Evolutionary conservation across 2,888 invertebrate species (phyloP).

Genomic region (Ischnura elegans): DNA sequence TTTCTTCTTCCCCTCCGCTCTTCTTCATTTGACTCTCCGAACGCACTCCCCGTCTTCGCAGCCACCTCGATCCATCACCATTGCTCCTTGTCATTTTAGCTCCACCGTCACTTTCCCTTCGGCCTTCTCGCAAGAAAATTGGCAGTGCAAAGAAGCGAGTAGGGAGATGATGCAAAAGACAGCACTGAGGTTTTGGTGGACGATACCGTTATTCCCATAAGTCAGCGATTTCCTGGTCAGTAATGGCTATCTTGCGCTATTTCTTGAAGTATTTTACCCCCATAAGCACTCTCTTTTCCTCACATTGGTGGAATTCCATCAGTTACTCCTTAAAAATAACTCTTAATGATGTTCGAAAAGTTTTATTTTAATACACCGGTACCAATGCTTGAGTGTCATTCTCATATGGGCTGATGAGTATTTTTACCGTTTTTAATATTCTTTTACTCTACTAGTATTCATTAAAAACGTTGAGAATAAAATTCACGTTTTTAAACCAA

Average conservation of each 20-base stretch:
- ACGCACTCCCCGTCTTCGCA: not conserved
- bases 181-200: not conserved
- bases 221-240: not conserved
- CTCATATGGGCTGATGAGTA: too few relatives aligned
- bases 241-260: not conserved
- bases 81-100: not conserved
- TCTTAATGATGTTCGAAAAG: too few relatives aligned
- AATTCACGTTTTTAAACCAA: too few relatives aligned
- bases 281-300: too few relatives aligned
- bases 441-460: too few relatives aligned
- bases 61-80: constrained; percentile 4
- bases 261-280: too few relatives aligned
- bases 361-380: too few relatives aligned
- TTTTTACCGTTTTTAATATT: too few relatives aligned
- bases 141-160: not conserved
- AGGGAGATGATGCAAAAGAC: not conserved
- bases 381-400: too few relatives aligned
- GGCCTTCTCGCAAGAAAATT: not conserved
- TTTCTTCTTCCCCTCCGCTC: not conserved
- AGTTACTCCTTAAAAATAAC: too few relatives aligned
- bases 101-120: not conserved
- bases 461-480: too few relatives aligned
- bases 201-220: not conserved
- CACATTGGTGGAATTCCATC: too few relatives aligned
- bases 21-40: not conserved